Conservation (phyloP, 2,797 vertebrate species). For the Scyliorhinus canicula region DNA sequence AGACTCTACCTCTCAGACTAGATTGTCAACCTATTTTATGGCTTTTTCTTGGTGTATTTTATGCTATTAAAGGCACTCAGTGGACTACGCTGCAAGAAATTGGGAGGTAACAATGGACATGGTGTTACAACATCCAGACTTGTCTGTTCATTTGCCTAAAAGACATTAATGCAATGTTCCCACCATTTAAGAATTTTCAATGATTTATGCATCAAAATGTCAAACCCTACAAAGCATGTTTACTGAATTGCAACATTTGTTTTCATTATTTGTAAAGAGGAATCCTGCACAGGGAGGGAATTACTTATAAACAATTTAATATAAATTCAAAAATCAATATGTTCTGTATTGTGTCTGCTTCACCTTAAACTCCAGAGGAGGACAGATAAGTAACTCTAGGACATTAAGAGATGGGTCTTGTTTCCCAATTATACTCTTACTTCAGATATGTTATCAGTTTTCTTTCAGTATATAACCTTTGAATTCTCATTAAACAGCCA, state of each 20-base stretch:
- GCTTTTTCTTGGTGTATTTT: background rate
- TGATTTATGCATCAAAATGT: background rate
- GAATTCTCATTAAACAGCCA: slow-evolving; percentile 7
- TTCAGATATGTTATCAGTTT: background rate
- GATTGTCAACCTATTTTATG: background rate
- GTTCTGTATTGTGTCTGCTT: background rate
- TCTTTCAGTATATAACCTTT: background rate
- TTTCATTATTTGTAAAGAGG: background rate
- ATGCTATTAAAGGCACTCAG: background rate
- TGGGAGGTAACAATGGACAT: background rate
- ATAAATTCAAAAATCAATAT: background rate
- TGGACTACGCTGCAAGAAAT: background rate
- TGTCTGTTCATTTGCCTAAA: background rate
- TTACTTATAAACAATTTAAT: background rate
- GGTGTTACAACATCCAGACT: background rate
- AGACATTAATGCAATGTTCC: background rate
- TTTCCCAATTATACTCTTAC: background rate
- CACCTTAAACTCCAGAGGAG: background rate
- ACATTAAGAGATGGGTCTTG: background rate
- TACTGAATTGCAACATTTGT: background rate
- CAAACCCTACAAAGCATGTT: background rate
- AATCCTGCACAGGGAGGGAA: background rate
- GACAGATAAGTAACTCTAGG: background rate
- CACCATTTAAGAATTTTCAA: background rate
- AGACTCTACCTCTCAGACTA: background rate